A percentile compares a stretch with the other conserved stretches of the same genome.
Evolutionary conservation across 2,797 vertebrate genomes (phyloP).

Genomic region (Clamator glandarius): DNA sequence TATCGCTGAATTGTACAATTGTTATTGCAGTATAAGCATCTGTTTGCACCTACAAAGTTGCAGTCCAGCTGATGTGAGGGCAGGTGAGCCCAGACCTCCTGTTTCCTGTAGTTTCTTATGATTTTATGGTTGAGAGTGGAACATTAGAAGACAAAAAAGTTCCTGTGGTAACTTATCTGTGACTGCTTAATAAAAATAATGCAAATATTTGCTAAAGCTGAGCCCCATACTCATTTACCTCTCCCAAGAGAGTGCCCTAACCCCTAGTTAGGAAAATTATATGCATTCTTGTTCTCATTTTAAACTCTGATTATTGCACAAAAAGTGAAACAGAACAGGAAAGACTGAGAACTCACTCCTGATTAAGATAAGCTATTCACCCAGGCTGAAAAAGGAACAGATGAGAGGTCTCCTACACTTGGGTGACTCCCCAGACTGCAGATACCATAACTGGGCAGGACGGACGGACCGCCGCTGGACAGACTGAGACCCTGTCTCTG

Average conservation of each 20-base stretch:
- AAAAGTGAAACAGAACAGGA: neutral
- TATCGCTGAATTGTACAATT: neutral
- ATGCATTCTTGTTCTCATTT: neutral
- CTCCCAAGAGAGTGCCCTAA: neutral
- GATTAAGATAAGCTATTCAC: rapidly evolving
- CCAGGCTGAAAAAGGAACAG: neutral
- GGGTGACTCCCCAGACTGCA: neutral
- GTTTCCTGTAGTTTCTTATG: neutral
- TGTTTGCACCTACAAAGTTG: neutral
- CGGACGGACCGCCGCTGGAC: neutral
- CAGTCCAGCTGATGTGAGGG: neutral
- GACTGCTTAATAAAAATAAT: neutral
- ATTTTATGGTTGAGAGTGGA: neutral
- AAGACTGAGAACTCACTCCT: neutral
- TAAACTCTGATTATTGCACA: neutral
- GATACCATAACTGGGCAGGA: neutral
- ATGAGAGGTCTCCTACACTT: neutral
- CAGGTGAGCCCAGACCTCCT: neutral
- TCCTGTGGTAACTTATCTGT: neutral
- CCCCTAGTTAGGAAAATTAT: neutral
- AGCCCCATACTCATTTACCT: neutral
- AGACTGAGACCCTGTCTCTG: neutral
- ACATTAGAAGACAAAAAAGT: neutral
- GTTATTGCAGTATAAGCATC: neutral
- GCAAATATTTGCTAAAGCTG: neutral